These are phyloP conservation scores for Pomatostomus ruficeps DNA, from an alignment of 2,113 vertebrate genomes.

Conservation along the genomic window DNA sequence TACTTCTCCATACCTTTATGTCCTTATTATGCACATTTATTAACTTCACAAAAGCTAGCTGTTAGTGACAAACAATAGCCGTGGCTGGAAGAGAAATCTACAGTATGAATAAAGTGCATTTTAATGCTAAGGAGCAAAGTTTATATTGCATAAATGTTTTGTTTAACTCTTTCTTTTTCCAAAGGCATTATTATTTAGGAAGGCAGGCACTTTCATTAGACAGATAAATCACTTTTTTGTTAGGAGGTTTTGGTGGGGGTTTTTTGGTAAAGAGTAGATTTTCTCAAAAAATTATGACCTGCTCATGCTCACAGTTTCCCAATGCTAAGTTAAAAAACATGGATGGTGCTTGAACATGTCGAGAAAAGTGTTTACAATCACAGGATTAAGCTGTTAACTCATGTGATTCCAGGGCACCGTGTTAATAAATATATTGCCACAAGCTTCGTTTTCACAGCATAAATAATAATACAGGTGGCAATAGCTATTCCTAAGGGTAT, in stretches of 20 bases:
- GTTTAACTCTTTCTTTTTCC: slow-evolving; percentile 73
- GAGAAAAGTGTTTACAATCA: slow-evolving; percentile 62
- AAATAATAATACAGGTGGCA: slow-evolving; percentile 78
- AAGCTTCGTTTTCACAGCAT: slow-evolving; percentile 70
- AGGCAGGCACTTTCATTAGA: neutral
- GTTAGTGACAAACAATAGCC: slow-evolving; percentile 93
- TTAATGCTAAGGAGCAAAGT: slow-evolving; percentile 78
- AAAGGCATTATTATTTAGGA: slow-evolving; percentile 30
- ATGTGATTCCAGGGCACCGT: slow-evolving; percentile 60
- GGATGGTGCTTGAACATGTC: slow-evolving; percentile 30
- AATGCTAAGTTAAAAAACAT: slow-evolving; percentile 44
- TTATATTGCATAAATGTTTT: slow-evolving; percentile 71
- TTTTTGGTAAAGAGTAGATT: neutral
- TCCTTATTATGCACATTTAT: slow-evolving; percentile 90
- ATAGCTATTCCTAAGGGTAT: slow-evolving; percentile 72
- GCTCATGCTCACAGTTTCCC: slow-evolving; percentile 24
- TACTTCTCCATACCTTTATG: slow-evolving; percentile 94
- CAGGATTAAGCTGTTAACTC: slow-evolving; percentile 71
- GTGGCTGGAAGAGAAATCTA: slow-evolving; percentile 79
- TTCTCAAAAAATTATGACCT: slow-evolving; percentile 22
- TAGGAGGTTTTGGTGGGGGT: neutral
- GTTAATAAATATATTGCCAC: slow-evolving; percentile 76
- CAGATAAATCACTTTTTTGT: slow-evolving; percentile 29
- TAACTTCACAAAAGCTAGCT: slow-evolving; percentile 86
- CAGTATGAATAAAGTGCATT: slow-evolving; percentile 77